Evolutionary conservation across 2,888 invertebrate genomes (phyloP).

Genomic region (Drosophila silvestris): DNA sequence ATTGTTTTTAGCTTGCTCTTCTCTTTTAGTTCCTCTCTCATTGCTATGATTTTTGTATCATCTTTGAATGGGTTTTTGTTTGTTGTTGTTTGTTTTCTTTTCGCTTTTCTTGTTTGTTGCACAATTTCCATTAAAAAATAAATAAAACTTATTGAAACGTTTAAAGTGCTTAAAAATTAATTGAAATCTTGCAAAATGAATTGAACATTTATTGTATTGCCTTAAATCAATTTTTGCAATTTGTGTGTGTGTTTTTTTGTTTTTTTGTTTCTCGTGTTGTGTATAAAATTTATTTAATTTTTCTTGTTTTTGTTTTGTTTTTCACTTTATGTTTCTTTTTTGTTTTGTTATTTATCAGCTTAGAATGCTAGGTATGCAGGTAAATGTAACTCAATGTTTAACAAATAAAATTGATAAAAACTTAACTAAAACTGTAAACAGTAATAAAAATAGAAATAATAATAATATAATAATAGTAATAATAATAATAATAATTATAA

Average conservation of each 20-base stretch:
- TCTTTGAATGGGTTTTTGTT: constrained; percentile 36
- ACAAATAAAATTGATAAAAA: constrained; percentile 72
- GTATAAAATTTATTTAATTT: constrained; percentile 56
- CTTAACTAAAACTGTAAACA: constrained; percentile 71
- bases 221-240: constrained; percentile 35
- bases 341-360: constrained; percentile 47
- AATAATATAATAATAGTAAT: constrained; percentile 53
- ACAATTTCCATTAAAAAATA: constrained; percentile 65
- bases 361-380: constrained; percentile 66
- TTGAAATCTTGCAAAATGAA: constrained; percentile 25
- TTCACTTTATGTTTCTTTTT: constrained; percentile 23
- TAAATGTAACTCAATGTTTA: constrained; percentile 79
- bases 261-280: constrained; percentile 2
- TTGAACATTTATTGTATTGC: constrained; percentile 5
- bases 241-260: background rate
- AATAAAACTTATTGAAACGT: constrained; percentile 69
- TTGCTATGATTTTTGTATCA: constrained; percentile 21
- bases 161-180: constrained; percentile 55
- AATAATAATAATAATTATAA: constrained; percentile 43
- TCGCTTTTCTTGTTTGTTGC: constrained; percentile 33
- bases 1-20: constrained; percentile 43
- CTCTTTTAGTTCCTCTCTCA: constrained; percentile 22
- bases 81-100: constrained; percentile 31
- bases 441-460: constrained; percentile 45
- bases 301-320: constrained; percentile 28